Conservation (phyloP, 2,888 invertebrate genomes). For the Strigamia crassipes region DNA sequence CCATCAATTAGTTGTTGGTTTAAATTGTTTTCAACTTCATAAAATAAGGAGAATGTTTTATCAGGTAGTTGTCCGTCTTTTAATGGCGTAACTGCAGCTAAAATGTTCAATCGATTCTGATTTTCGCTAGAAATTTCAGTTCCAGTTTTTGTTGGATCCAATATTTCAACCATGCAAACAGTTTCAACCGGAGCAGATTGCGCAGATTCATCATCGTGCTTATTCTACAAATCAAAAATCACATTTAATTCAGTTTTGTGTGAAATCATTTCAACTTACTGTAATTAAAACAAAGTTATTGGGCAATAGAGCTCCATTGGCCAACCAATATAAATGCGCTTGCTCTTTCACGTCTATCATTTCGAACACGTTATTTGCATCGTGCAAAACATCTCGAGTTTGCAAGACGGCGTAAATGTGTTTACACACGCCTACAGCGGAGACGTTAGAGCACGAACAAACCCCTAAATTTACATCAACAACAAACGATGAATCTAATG, state of each 20-base stretch:
- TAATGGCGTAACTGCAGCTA: not conserved
- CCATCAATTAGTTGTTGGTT: not conserved
- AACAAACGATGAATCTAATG: not conserved
- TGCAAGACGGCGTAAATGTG: not conserved
- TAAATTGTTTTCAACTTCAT: not conserved
- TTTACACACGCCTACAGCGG: not conserved
- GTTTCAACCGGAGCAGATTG: not conserved
- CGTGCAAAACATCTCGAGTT: not conserved
- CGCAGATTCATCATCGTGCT: not conserved
- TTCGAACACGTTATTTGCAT: not conserved
- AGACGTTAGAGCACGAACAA: not conserved
- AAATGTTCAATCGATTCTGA: not conserved
- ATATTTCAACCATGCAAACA: not conserved
- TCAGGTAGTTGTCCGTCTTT: not conserved
- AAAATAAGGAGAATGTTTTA: not conserved
- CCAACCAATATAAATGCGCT: not conserved
- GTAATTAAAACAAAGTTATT: not conserved
- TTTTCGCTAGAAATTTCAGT: not conserved
- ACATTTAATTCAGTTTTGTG: not conserved
- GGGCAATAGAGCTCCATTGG: not conserved
- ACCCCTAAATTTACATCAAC: not conserved
- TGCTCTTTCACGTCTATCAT: not conserved
- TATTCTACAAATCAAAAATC: not conserved
- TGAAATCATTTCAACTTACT: not conserved
- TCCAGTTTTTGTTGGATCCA: not conserved